Percentiles rank a stretch among this genome's conserved stretches.
These are phyloP conservation scores for Drosophila setosimentum DNA, from an alignment of 2,888 invertebrate species.

Conservation along the genomic window DNA sequence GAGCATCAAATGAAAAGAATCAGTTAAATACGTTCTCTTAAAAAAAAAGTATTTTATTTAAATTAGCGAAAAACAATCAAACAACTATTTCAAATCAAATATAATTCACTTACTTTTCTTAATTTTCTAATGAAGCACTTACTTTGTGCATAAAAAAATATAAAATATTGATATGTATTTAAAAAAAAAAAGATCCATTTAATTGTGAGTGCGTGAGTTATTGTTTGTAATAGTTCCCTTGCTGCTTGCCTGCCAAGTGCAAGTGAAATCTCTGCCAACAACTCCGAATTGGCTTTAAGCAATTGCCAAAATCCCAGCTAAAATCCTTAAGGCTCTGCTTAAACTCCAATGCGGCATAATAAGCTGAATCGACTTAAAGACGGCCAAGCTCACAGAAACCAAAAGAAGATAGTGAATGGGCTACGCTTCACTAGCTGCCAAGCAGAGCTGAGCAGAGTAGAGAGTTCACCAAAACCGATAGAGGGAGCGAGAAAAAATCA, in stretches of 20 bases:
- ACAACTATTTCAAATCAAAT: no score
- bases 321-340: constrained; percentile 52
- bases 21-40: background rate
- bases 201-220: background rate
- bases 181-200: background rate
- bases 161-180: background rate
- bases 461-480: background rate
- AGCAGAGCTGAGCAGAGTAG: constrained; percentile 3
- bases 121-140: no score
- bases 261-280: constrained; percentile 29
- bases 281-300: constrained; percentile 42
- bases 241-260: background rate
- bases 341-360: constrained; percentile 64
- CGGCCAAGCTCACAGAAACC: constrained; percentile 19
- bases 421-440: constrained; percentile 37
- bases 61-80: no score
- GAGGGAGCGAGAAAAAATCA: constrained; percentile 29
- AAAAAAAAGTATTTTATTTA: background rate
- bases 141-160: no score
- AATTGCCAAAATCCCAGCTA: constrained; percentile 45
- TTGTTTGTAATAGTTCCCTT: background rate
- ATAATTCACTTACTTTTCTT: no score
- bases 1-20: background rate
- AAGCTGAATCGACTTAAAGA: constrained; percentile 50
- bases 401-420: constrained; percentile 24